These are phyloP conservation scores for Anadara kagoshimensis DNA, from an alignment of 1,140 invertebrate species.

Conservation along the genomic window DNA sequence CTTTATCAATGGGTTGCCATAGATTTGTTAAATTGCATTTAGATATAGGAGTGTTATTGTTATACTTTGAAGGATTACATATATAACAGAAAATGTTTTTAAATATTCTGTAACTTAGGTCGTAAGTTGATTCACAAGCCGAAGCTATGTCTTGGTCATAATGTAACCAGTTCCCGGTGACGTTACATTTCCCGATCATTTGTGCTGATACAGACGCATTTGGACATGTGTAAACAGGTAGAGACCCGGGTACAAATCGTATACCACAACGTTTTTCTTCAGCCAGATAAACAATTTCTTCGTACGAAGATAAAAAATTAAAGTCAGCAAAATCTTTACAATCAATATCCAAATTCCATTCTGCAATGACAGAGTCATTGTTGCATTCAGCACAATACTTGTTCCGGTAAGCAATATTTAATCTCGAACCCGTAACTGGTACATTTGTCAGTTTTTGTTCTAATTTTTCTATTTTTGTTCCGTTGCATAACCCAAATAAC, in stretches of 20 bases:
- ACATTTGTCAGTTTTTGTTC: background rate
- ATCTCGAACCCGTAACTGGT: conserved; percentile 13
- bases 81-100: conserved; percentile 30
- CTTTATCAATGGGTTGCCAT: background rate
- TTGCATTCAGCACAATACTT: conserved; percentile 26
- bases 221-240: background rate
- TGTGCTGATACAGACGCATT: background rate
- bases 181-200: conserved; percentile 11
- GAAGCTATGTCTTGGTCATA: conserved; percentile 10
- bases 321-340: conserved; percentile 26
- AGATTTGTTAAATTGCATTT: background rate
- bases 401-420: conserved; percentile 13
- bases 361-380: background rate
- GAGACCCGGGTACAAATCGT: background rate
- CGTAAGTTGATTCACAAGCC: background rate
- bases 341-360: conserved; percentile 26
- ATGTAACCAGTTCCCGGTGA: conserved; percentile 5
- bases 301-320: conserved; percentile 30
- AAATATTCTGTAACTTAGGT: background rate
- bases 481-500: background rate
- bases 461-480: background rate
- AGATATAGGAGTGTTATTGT: background rate
- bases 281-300: conserved; percentile 15
- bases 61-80: conserved; percentile 21
- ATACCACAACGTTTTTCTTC: conserved; percentile 7